Base-by-base conservation (phyloP, 2,888 invertebrate species). In the Epinotia nisella region DNA sequence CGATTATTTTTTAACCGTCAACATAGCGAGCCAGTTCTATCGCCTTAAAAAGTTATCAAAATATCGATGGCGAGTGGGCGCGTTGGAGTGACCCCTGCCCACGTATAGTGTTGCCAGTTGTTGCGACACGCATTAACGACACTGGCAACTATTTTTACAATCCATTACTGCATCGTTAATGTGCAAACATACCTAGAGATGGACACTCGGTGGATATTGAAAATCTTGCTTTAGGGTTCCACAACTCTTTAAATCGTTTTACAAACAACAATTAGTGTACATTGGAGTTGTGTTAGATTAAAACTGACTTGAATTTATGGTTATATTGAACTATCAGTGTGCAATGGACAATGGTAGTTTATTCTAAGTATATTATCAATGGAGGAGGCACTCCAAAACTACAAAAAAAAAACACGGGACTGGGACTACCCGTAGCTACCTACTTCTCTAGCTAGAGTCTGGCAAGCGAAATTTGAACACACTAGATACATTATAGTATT, bases 1-100 rank as follows among this genome's bases (percentile, higher is more conserved):
- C 69, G 68, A 73, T 64, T 58, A 68, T 72, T 68, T 73, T 72
- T 73, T 59, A 73, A 64, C 68, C 59, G 73, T 69, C 73, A 64
- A 51, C 53, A 29, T 53, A 56, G 61, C 62, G 41, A 41, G 73
- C 73, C 64, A 73, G 73, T 53, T 59, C 64, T 73, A 69, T 35
- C 35, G 61, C 73, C 69, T 69, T 73, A 73, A 73, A 68, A 70
- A 74, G 74, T 74, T 74, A 74, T 74, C 74, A 74, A 74, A 74
- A 70, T 74, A 65, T 70, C 70, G 55, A 49, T 70, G 65, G 65
- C 60, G 77, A 76, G 81, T 80, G 77, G 81, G 82, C 76, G 79
- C 77, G 76, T 83, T 81, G 80, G 79, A 82, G 79, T 84, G 86
- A 85, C 86, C 86, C 85, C 78, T 75, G 78, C 85, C 83, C 84